Percentiles rank a stretch among this genome's conserved stretches.
phyloP scores from a whole-genome alignment of 2,113 vertebrate genomes.

The Gobio gobio region DNA sequence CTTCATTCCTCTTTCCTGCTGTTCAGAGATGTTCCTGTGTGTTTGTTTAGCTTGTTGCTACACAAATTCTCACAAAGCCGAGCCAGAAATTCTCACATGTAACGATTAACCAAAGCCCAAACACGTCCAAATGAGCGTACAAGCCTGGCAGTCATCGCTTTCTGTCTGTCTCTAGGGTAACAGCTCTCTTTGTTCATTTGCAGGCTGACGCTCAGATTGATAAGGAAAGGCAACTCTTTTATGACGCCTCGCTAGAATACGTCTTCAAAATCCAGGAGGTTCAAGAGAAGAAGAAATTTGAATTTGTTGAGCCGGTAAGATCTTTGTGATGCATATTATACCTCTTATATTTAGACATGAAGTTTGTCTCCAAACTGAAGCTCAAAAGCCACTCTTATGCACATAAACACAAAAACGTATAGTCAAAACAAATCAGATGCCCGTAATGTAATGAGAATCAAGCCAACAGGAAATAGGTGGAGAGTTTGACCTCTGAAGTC shows the following conservation, averaged over 20 bases:
- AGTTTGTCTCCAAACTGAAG: background rate
- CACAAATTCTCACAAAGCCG: background rate
- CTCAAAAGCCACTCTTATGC: background rate
- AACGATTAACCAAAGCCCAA: constrained; percentile 38
- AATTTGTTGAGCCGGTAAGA: constrained; percentile 96
- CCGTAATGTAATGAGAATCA: background rate
- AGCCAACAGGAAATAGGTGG: background rate
- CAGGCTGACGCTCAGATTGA: constrained; percentile 93
- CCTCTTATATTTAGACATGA: background rate
- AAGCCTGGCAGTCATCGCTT: background rate
- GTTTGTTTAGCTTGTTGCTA: background rate
- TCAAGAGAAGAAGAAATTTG: constrained; percentile 98
- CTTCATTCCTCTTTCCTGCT: background rate
- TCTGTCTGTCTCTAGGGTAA: constrained; percentile 36
- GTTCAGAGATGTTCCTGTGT: background rate
- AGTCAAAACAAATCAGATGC: background rate
- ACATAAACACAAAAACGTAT: background rate
- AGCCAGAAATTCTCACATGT: constrained; percentile 27
- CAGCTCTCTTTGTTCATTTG: constrained; percentile 51
- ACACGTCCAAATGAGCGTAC: constrained; percentile 3
- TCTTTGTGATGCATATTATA: background rate
- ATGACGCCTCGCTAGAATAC: constrained; percentile 93
- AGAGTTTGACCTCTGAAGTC: constrained; percentile 9
- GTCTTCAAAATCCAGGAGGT: constrained; percentile 99
- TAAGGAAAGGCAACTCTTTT: constrained; percentile 93